Evolutionary conservation across 2,888 invertebrate species (phyloP), one percentile per base, ranked within the genome.

Genomic region (Lymantria monacha): DNA sequence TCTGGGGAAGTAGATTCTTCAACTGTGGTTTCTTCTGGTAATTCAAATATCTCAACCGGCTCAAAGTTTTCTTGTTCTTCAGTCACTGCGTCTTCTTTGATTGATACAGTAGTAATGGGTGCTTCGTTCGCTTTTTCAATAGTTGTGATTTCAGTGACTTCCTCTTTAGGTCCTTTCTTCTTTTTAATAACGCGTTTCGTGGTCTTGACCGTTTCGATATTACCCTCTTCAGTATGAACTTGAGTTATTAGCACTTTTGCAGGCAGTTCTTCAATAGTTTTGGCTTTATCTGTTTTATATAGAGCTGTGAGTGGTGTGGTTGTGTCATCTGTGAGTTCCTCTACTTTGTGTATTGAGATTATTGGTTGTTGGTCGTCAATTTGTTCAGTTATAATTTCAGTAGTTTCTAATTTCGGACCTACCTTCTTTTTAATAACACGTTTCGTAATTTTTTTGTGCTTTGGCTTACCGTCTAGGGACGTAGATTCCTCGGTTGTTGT

Each of bases 1-100:
- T 80, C 77, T 30, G 76, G 72, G 14, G 66, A 54, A 14, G 48
- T 49, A 0, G 70, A 61, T 57, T 63, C 83, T 75, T 53, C 80
- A 63, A 68, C 44, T 0, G 54, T 61, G 0, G 73, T 80, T 0
- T 89, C 75, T 57, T 82, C 80, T 1, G 84, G 82, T 3, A 82
- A 55, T 50, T 84, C 72, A 30, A 65, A n/a, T 46, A 61, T 59
- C 48, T 82, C 77, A 2, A 72, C 66, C 0, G 66, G 61, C 45
- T 69, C 63, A 11, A 30, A 2, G 0, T 46, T 31, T 15, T 46
- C 46, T 9, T 42, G 38, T 9, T 72, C 60, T 36, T 54, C 57
- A 0, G 77, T 63, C 31, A 59, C 72, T 31, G 65, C 48, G 48
- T 62, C 51, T 53, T 66, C 61, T 0, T 41, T 57, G 0, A 61